Conservation (phyloP, 2,888 invertebrate genomes). For the Caradrina kadenii region DNA sequence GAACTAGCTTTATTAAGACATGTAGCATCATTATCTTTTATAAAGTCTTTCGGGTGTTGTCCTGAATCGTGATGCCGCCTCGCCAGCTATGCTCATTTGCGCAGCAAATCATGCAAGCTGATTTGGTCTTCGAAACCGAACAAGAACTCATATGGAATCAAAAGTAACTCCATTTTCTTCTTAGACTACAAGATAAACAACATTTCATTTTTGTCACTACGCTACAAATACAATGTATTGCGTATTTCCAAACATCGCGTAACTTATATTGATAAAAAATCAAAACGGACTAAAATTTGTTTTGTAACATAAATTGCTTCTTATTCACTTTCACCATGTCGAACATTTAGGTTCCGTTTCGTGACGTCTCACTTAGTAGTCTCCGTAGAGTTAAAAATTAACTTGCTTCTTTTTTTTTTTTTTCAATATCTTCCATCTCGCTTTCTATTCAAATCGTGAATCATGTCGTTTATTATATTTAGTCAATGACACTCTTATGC, state of each 20-base stretch:
- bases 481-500: conserved; percentile 49
- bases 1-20: conserved; percentile 17
- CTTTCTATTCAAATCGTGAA: conserved; percentile 80
- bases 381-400: conserved; percentile 76
- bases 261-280: conserved; percentile 64
- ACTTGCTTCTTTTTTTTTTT: conserved; percentile 72
- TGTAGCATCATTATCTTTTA: conserved; percentile 36
- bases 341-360: conserved; percentile 83
- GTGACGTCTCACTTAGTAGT: conserved; percentile 74
- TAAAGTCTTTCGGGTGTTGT: conserved; percentile 50
- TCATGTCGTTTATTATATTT: conserved; percentile 68
- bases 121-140: conserved; percentile 79
- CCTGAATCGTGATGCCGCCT: conserved; percentile 78
- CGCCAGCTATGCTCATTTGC: conserved; percentile 70
- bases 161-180: conserved; percentile 77
- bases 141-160: conserved; percentile 78
- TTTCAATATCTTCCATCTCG: conserved; percentile 70
- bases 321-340: conserved; percentile 85
- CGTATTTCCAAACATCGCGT: conserved; percentile 54
- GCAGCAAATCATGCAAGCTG: conserved; percentile 79
- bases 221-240: conserved; percentile 44
- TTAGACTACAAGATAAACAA: conserved; percentile 19
- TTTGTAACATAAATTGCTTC: conserved; percentile 79
- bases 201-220: conserved; percentile 21
- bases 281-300: conserved; percentile 69